phyloP scores from a whole-genome alignment of 2,888 invertebrate species.

The Agriopis marginaria region DNA sequence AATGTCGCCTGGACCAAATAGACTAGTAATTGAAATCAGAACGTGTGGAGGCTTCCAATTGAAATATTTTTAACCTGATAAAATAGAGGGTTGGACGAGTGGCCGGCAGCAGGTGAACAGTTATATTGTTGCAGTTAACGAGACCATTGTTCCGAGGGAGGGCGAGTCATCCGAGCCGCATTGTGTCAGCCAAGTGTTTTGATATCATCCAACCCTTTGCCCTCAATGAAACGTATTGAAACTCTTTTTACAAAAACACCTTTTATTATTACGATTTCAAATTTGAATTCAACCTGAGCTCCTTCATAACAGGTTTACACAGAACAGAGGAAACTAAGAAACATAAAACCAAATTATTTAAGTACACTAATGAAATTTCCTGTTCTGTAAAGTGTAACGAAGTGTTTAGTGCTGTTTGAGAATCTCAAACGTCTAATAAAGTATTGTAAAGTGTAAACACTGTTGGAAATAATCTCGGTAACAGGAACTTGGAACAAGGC shows the following conservation, averaged over 20 bases:
- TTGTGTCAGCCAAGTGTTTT: constrained; percentile 73
- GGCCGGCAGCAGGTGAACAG: constrained; percentile 61
- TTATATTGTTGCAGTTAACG: constrained; percentile 78
- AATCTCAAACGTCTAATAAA: constrained; percentile 37
- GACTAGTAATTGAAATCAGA: constrained; percentile 47
- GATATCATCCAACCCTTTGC: constrained; percentile 65
- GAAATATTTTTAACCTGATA: constrained; percentile 58
- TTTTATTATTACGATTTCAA: not conserved
- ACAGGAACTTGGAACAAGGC: constrained; percentile 55
- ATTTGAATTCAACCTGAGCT: constrained; percentile 15
- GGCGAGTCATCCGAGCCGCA: constrained; percentile 69
- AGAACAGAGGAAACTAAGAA: constrained; percentile 28
- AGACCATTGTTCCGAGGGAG: constrained; percentile 72
- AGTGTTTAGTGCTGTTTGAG: constrained; percentile 35
- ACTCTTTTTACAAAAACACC: constrained; percentile 26
- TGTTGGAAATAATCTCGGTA: constrained; percentile 44
- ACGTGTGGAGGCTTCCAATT: constrained; percentile 59
- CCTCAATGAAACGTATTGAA: constrained; percentile 39
- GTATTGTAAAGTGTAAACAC: constrained; percentile 36
- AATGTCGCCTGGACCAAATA: constrained; percentile 5
- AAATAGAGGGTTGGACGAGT: constrained; percentile 35
- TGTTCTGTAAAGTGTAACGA: constrained; percentile 36
- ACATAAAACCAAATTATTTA: constrained; percentile 36
- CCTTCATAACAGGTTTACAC: constrained; percentile 19
- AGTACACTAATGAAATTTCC: constrained; percentile 37